A percentile compares a stretch with the other conserved stretches of the same genome.
These are phyloP conservation scores for Phenacoccus solenopsis DNA, from an alignment of 1,140 invertebrate species.

Conservation along the genomic window DNA sequence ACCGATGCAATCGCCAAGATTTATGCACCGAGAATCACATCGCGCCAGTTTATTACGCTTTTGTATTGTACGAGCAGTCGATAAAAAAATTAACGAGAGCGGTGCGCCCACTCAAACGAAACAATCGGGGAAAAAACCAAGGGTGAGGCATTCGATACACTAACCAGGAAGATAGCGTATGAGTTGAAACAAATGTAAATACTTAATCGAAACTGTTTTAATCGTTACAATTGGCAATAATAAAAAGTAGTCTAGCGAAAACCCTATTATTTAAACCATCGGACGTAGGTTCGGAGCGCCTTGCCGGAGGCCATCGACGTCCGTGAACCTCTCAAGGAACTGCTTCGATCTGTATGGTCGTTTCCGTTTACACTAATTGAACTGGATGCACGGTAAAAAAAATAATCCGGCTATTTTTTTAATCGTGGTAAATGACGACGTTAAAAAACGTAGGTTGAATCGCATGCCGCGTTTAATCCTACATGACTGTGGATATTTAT, in stretches of 20 bases:
- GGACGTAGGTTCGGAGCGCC: background rate
- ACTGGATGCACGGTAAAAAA: background rate
- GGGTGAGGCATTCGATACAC: background rate
- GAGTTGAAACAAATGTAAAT: background rate
- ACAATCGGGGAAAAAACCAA: background rate
- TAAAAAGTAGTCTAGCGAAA: background rate
- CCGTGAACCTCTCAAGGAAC: background rate
- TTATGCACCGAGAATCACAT: background rate
- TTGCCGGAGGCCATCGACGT: background rate
- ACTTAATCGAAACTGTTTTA: too few relatives aligned
- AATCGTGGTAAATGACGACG: background rate
- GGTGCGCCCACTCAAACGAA: background rate
- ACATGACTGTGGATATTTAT: background rate
- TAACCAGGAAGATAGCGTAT: background rate
- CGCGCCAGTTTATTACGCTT: too few relatives aligned
- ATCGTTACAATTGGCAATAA: background rate
- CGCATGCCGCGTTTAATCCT: background rate
- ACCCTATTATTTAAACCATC: background rate
- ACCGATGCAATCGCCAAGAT: background rate
- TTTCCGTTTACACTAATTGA: conserved; percentile 2
- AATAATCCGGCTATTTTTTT: background rate
- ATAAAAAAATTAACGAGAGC: background rate
- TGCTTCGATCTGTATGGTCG: background rate
- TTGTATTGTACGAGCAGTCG: too few relatives aligned
- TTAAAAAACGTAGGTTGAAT: background rate